phyloP scores from a whole-genome alignment of 2,888 invertebrate genomes.

The Punctoribates punctum region DNA sequence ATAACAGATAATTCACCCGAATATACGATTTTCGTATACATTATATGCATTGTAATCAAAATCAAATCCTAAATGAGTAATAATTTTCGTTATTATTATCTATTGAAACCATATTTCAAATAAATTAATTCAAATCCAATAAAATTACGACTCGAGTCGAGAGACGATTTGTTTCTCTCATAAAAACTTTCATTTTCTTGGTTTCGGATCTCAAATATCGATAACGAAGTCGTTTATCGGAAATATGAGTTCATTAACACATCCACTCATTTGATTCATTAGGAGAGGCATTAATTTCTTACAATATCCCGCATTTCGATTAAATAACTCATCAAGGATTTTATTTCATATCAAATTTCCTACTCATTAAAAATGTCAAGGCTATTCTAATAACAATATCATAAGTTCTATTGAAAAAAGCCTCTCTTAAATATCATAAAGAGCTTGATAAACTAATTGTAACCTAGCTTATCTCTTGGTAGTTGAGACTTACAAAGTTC shows the following conservation, averaged over 20 bases:
- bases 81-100: not conserved
- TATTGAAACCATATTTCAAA: not conserved
- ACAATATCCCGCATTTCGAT: too few species aligned
- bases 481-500: too few species aligned
- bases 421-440: too few species aligned
- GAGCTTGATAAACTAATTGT: too few species aligned
- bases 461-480: too few species aligned
- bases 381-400: too few species aligned
- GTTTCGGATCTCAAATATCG: not conserved
- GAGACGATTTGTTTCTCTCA: not conserved
- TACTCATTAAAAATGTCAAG: too few species aligned
- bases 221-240: not conserved
- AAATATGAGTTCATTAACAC: slow-evolving; percentile 8
- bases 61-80: not conserved
- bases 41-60: slow-evolving; percentile 2
- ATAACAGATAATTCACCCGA: not conserved
- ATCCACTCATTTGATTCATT: not conserved
- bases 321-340: too few species aligned
- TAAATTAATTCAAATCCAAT: not conserved
- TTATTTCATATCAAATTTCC: too few species aligned
- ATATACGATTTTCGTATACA: not conserved
- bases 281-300: not conserved
- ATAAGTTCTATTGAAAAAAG: too few species aligned
- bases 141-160: not conserved
- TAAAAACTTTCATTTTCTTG: too few species aligned